A percentile compares a stretch with the other conserved stretches of the same genome.
Conservation (phyloP, 2,888 invertebrate genomes). For the Prostheceraeus crozeri region DNA sequence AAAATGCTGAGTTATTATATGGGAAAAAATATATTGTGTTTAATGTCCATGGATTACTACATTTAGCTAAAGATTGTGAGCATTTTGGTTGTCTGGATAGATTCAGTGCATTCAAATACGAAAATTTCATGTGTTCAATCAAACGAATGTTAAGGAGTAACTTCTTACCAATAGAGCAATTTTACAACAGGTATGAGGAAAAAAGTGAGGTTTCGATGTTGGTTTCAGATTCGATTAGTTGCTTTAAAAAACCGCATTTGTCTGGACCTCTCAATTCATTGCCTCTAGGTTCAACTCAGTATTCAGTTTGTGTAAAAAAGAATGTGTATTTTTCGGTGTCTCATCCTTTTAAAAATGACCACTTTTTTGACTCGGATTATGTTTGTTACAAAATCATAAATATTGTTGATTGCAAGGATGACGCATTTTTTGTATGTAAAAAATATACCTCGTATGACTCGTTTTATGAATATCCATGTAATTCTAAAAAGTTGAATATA, state of each 20-base stretch:
- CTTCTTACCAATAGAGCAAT: conserved; percentile 1
- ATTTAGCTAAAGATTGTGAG: conserved; percentile 48
- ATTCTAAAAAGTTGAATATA: conserved; percentile 3
- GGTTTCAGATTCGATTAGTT: too few species aligned
- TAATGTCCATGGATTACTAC: conserved; percentile 52
- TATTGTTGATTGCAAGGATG: not conserved
- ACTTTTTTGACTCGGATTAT: not conserved
- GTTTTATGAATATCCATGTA: conserved; percentile 4
- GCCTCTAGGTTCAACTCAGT: not conserved
- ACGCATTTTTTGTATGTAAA: conserved; percentile 17
- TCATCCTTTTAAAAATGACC: conserved; percentile 1
- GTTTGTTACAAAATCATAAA: conserved; percentile 6
- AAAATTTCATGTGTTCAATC: conserved; percentile 45
- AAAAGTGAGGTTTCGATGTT: too few species aligned
- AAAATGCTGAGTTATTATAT: conserved; percentile 45
- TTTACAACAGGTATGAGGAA: not conserved
- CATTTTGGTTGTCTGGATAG: conserved; percentile 46
- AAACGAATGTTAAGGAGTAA: conserved; percentile 27
- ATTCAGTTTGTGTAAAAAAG: conserved; percentile 1
- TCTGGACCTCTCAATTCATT: too few species aligned
- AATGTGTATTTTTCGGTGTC: not conserved
- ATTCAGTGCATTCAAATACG: conserved; percentile 51
- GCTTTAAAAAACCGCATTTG: too few species aligned
- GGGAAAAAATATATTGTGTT: conserved; percentile 46
- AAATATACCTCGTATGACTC: not conserved